Evolutionary conservation across 1,140 invertebrate genomes (phyloP).

Genomic region (Bombyx mori): ASM3026992v2 NC_085126.1:6566001-6566500

Average conservation of each 20-base stretch:
- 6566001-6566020: no score
- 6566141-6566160: conserved; percentile 51
- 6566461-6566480: no score
- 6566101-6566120: conserved; percentile 57
- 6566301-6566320: no score
- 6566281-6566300: no score
- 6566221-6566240: conserved; percentile 42
- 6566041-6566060: conserved; percentile 22
- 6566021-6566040: neutral
- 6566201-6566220: conserved; percentile 33
- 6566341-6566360: no score
- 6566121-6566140: conserved; percentile 54
- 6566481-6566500: no score
- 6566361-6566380: no score
- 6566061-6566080: conserved; percentile 59
- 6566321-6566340: no score
- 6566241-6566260: conserved; percentile 43
- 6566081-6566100: conserved; percentile 49
- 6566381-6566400: no score
- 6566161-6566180: conserved; percentile 22
- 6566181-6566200: conserved; percentile 26
- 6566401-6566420: no score
- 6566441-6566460: no score
- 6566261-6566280: conserved; percentile 1
- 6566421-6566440: no score